These are phyloP conservation scores for Melanaphis sacchari DNA, from an alignment of 1,140 invertebrate species.

Conservation along the genomic window DNA sequence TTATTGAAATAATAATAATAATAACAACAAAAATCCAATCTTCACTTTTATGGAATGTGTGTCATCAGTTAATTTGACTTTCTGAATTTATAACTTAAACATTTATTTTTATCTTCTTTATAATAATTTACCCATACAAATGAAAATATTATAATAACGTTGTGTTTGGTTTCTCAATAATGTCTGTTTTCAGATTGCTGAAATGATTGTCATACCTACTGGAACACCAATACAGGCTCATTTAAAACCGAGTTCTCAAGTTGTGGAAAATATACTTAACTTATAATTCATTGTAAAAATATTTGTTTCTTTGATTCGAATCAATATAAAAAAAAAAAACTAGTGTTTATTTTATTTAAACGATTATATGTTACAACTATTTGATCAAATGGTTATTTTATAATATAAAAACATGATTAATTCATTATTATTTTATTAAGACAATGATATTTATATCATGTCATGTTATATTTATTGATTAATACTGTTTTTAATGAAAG, in stretches of 20 bases:
- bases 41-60: background rate
- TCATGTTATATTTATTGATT: too few relatives aligned
- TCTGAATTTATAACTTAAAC: background rate
- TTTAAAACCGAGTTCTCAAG: background rate
- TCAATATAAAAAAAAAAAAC: background rate
- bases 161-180: background rate
- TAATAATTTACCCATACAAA: background rate
- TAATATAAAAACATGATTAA: too few relatives aligned
- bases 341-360: too few relatives aligned
- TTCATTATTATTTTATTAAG: too few relatives aligned
- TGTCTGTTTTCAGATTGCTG: background rate
- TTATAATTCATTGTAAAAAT: background rate
- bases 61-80: background rate
- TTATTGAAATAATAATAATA: too few relatives aligned
- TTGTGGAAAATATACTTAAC: background rate
- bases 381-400: too few relatives aligned
- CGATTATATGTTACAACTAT: too few relatives aligned
- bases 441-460: too few relatives aligned
- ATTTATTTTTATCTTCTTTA: background rate
- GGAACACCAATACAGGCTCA: background rate
- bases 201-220: slow-evolving; percentile 1
- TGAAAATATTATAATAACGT: background rate
- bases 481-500: too few relatives aligned
- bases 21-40: background rate
- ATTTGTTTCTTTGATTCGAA: background rate